phyloP scores from a whole-genome alignment of 2,797 vertebrate genomes.

The Catharus ustulatus region DNA sequence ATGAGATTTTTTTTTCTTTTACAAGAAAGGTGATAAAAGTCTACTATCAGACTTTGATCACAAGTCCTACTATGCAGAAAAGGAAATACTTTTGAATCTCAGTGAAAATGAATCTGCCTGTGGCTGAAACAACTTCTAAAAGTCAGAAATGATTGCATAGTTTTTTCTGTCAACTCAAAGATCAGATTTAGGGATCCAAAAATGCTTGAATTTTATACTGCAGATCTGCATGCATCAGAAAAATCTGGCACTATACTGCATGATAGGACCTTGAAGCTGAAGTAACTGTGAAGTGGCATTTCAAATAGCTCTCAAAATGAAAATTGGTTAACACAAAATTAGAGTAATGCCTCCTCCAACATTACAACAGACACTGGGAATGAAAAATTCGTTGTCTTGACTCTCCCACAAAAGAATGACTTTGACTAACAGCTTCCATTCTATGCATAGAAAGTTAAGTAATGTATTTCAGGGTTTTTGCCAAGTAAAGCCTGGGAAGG shows the following conservation, averaged over 20 bases:
- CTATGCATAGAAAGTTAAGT: slow-evolving; percentile 22
- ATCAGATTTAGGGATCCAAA: slow-evolving; percentile 39
- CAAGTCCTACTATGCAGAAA: slow-evolving; percentile 35
- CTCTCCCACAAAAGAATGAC: slow-evolving; percentile 24
- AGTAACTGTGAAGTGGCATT: slow-evolving; percentile 54
- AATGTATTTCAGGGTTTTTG: slow-evolving; percentile 28
- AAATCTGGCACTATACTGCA: slow-evolving; percentile 34
- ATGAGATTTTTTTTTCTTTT: slow-evolving; percentile 38
- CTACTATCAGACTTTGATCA: slow-evolving; percentile 34
- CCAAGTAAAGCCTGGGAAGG: slow-evolving; percentile 51
- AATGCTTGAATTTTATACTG: slow-evolving; percentile 46
- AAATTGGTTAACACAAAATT: slow-evolving; percentile 59
- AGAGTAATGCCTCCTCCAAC: slow-evolving; percentile 28
- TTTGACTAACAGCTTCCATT: slow-evolving; percentile 41
- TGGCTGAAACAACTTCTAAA: slow-evolving; percentile 44
- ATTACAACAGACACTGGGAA: slow-evolving; percentile 24
- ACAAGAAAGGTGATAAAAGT: slow-evolving; percentile 29
- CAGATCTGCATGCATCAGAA: slow-evolving; percentile 15
- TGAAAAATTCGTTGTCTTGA: slow-evolving; percentile 3
- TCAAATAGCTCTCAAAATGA: slow-evolving; percentile 58
- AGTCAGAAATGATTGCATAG: slow-evolving; percentile 30
- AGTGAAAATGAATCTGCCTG: slow-evolving; percentile 51
- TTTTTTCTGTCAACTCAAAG: slow-evolving; percentile 48
- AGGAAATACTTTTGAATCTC: slow-evolving; percentile 46
- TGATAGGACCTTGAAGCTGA: slow-evolving; percentile 38